Evolutionary conservation across 2,888 invertebrate genomes (phyloP).

Genomic region (Drosophila tripunctata): DNA sequence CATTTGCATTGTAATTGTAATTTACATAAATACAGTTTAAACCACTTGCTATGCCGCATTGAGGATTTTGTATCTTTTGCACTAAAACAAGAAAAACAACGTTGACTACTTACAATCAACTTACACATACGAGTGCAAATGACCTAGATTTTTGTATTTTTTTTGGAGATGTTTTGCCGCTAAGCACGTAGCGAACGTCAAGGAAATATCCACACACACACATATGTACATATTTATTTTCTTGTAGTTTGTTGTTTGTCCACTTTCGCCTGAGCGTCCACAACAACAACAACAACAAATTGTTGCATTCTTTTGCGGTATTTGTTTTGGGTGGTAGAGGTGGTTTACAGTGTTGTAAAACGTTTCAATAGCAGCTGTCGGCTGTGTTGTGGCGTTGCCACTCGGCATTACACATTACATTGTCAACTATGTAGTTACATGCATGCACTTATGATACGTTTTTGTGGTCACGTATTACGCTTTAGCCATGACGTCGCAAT

Average conservation of each 20-base stretch:
- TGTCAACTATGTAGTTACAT: background rate
- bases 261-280: constrained; percentile 56
- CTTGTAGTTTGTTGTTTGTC: constrained; percentile 11
- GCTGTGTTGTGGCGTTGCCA: constrained; percentile 40
- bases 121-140: constrained; percentile 47
- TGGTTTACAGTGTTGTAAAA: constrained; percentile 66
- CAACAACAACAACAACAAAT: constrained; percentile 29
- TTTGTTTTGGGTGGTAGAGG: constrained; percentile 13
- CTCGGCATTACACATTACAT: constrained; percentile 9
- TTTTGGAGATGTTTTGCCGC: constrained; percentile 22
- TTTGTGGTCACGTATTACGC: constrained; percentile 55
- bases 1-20: constrained; percentile 7
- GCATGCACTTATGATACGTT: constrained; percentile 30
- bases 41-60: constrained; percentile 18
- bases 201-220: constrained; percentile 26
- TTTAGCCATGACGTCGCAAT: constrained; percentile 22
- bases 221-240: background rate
- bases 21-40: constrained; percentile 9
- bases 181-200: constrained; percentile 50
- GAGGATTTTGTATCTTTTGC: constrained; percentile 21
- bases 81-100: constrained; percentile 27
- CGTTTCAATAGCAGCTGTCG: constrained; percentile 36
- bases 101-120: constrained; percentile 20
- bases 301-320: constrained; percentile 27
- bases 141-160: constrained; percentile 52